A percentile compares a stretch with the other conserved stretches of the same genome.
These are phyloP conservation scores for Nettapus auritus DNA, from an alignment of 2,113 vertebrate species.

Conservation along the genomic window DNA sequence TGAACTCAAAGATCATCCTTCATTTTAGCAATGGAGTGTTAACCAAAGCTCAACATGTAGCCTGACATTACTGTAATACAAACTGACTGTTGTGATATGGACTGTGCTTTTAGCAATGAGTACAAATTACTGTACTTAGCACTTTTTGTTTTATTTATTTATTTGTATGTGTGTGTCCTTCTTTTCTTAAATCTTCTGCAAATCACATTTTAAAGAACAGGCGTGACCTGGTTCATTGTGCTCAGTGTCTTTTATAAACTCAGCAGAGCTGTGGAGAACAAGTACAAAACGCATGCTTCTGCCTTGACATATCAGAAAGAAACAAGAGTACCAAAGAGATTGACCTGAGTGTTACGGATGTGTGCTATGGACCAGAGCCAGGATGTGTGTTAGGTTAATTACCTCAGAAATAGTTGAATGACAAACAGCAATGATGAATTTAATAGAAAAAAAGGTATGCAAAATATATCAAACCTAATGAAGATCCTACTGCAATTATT, in stretches of 20 bases:
- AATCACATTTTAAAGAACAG: conserved; percentile 6
- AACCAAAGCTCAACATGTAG: neutral
- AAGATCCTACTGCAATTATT: conserved; percentile 57
- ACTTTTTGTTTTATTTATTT: neutral
- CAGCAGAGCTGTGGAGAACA: neutral
- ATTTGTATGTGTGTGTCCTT: neutral
- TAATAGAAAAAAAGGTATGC: neutral
- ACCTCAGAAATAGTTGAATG: conserved; percentile 22
- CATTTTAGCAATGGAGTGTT: neutral
- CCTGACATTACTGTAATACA: neutral
- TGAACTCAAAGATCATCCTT: neutral
- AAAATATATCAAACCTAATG: conserved; percentile 49
- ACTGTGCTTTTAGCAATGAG: neutral
- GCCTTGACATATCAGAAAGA: neutral
- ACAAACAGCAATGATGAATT: conserved; percentile 30
- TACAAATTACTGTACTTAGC: neutral
- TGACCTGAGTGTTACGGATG: neutral
- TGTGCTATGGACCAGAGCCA: neutral
- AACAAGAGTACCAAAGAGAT: neutral
- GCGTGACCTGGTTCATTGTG: neutral
- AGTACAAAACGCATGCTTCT: neutral
- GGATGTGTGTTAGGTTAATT: conserved; percentile 47
- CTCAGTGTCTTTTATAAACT: neutral
- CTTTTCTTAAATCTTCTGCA: neutral
- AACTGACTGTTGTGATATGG: neutral